Evolutionary conservation across 2,113 vertebrate species (phyloP).

Genomic region (Atrichornis clamosus): DNA sequence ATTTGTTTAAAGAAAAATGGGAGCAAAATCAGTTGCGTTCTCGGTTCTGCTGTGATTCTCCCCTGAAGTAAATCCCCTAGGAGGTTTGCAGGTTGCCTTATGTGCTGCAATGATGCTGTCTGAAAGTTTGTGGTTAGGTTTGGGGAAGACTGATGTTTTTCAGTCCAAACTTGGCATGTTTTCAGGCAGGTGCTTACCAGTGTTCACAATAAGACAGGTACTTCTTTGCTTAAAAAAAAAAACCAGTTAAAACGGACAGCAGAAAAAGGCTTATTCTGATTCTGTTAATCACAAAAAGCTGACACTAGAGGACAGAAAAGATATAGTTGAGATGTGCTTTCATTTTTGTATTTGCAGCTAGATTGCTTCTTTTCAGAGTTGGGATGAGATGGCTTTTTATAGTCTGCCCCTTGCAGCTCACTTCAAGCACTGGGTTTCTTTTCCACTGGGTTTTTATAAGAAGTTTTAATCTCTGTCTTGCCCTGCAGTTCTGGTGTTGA

Average conservation of each 20-base stretch:
- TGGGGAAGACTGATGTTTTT: not conserved
- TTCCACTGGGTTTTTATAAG: not conserved
- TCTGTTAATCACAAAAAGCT: not conserved
- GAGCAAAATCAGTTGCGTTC: not conserved
- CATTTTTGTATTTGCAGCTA: not conserved
- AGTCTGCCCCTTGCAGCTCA: not conserved
- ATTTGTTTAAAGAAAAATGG: not conserved
- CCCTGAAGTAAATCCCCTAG: not conserved
- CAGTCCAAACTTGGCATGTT: not conserved
- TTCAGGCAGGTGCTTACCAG: not conserved
- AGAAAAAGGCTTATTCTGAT: not conserved
- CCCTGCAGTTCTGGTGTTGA: not conserved
- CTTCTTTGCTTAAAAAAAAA: not conserved
- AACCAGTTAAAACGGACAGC: not conserved
- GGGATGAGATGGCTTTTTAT: not conserved
- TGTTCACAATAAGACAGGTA: not conserved
- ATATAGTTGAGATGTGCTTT: rapidly evolving
- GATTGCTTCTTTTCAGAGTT: not conserved
- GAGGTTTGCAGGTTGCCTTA: not conserved
- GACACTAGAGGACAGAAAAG: not conserved
- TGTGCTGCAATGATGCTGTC: not conserved
- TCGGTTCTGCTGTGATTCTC: not conserved
- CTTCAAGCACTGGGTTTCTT: not conserved
- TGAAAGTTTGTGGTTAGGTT: not conserved
- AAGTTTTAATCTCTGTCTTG: not conserved